These are phyloP conservation scores for Drosophila rufa DNA, from an alignment of 1,140 invertebrate genomes.

Conservation along the genomic window DNA sequence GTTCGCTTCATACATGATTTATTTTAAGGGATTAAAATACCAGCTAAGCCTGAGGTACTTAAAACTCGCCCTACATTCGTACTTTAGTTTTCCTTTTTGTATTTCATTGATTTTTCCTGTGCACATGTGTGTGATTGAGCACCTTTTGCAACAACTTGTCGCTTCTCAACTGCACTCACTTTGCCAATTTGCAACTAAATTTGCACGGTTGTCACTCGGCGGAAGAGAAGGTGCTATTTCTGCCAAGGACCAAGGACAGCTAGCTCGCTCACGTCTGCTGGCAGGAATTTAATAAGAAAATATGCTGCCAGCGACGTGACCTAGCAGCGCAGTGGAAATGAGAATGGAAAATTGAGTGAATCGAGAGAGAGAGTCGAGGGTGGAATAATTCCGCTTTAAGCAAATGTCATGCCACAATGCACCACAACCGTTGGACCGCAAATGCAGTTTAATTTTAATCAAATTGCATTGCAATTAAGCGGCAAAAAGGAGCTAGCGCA, in stretches of 20 bases:
- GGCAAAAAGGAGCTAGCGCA: slow-evolving; percentile 17
- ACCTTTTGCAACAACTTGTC: slow-evolving; percentile 69
- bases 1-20: background rate
- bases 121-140: slow-evolving; percentile 16
- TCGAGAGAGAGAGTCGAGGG: background rate
- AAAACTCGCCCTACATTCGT: background rate
- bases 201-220: slow-evolving; percentile 62
- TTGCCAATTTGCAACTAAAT: slow-evolving; percentile 75
- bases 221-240: slow-evolving; percentile 12
- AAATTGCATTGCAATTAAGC: slow-evolving; percentile 75
- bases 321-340: slow-evolving; percentile 32
- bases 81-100: background rate
- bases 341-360: slow-evolving; percentile 7
- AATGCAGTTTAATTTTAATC: slow-evolving; percentile 78
- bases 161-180: slow-evolving; percentile 66
- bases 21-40: background rate
- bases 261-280: slow-evolving; percentile 49
- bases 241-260: slow-evolving; percentile 26
- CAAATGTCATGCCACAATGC: slow-evolving; percentile 51
- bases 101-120: slow-evolving; percentile 55
- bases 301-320: slow-evolving; percentile 58
- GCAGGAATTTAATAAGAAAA: slow-evolving; percentile 75
- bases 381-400: slow-evolving; percentile 40
- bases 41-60: background rate
- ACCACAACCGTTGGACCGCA: slow-evolving; percentile 41